Conservation (phyloP, 1,140 invertebrate species). For the Plectus sambesii region DNA sequence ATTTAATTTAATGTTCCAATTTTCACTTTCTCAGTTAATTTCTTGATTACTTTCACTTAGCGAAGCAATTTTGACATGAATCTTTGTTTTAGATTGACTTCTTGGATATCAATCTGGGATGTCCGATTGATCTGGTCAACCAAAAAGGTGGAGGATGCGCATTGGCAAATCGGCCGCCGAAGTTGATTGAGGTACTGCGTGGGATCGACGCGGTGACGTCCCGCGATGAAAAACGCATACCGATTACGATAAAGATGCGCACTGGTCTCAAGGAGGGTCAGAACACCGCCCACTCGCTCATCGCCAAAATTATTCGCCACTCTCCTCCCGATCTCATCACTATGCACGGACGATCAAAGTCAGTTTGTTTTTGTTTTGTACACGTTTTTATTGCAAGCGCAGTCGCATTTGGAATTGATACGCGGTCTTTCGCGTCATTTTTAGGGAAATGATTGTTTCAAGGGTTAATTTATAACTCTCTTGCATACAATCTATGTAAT, state of each 20-base stretch:
- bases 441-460: too few relatives aligned
- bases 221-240: constrained; percentile 62
- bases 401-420: too few relatives aligned
- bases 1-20: too few relatives aligned
- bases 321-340: constrained; percentile 32
- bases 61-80: background rate
- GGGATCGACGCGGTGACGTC: constrained; percentile 69
- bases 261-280: constrained; percentile 78
- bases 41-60: too few relatives aligned
- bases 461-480: too few relatives aligned
- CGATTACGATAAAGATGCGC: constrained; percentile 87
- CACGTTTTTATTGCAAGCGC: constrained; percentile 2
- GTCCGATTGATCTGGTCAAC: constrained; percentile 90
- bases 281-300: constrained; percentile 72
- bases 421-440: too few relatives aligned
- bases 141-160: constrained; percentile 65
- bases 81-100: constrained; percentile 59
- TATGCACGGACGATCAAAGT: constrained; percentile 41
- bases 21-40: too few relatives aligned
- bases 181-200: constrained; percentile 55
- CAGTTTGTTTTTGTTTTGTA: constrained; percentile 26
- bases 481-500: too few relatives aligned
- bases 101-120: constrained; percentile 90
- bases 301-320: constrained; percentile 54
- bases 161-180: constrained; percentile 63